Evolutionary conservation across 2,797 vertebrate species (phyloP).

Genomic region (Leptatherina wallacei): DNA sequence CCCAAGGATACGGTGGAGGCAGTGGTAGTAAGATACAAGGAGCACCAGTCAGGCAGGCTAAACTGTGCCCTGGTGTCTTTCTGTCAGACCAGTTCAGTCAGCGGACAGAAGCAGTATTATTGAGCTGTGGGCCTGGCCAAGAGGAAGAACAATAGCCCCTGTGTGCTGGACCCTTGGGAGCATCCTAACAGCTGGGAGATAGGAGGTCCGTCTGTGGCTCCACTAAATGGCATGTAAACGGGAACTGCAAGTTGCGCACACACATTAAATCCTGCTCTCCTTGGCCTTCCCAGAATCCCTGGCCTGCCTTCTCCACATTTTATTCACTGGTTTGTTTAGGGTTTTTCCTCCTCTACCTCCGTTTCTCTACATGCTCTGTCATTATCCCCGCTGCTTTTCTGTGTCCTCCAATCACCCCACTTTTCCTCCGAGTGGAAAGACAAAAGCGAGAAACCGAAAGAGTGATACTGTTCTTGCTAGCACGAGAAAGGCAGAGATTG

Average conservation of each 20-base stretch:
- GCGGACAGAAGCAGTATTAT: conserved; percentile 84
- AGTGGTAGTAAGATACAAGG: conserved; percentile 65
- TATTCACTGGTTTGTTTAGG: conserved; percentile 16
- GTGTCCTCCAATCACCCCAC: conserved; percentile 34
- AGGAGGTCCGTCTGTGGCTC: conserved; percentile 64
- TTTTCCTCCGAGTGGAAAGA: conserved; percentile 39
- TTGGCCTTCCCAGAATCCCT: conserved; percentile 52
- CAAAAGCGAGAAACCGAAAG: conserved; percentile 46
- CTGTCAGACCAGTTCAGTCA: conserved; percentile 58
- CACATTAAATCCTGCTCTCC: conserved; percentile 24
- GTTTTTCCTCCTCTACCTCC: neutral
- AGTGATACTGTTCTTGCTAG: conserved; percentile 56
- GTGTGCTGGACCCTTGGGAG: conserved; percentile 75
- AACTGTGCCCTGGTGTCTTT: conserved; percentile 66
- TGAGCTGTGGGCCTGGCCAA: conserved; percentile 61
- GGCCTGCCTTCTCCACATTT: conserved; percentile 43
- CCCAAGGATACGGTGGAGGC: conserved; percentile 37
- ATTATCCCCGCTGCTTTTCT: conserved; percentile 27
- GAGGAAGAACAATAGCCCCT: conserved; percentile 80
- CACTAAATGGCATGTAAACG: conserved; percentile 61
- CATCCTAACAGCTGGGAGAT: conserved; percentile 82
- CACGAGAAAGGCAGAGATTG: conserved; percentile 69
- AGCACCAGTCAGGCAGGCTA: conserved; percentile 62
- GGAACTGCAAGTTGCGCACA: conserved; percentile 31
- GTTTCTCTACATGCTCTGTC: conserved; percentile 9